Evolutionary conservation across 2,113 vertebrate species (phyloP), one percentile per base, ranked within the genome.

Genomic region (Proterorhinus semilunaris): DNA sequence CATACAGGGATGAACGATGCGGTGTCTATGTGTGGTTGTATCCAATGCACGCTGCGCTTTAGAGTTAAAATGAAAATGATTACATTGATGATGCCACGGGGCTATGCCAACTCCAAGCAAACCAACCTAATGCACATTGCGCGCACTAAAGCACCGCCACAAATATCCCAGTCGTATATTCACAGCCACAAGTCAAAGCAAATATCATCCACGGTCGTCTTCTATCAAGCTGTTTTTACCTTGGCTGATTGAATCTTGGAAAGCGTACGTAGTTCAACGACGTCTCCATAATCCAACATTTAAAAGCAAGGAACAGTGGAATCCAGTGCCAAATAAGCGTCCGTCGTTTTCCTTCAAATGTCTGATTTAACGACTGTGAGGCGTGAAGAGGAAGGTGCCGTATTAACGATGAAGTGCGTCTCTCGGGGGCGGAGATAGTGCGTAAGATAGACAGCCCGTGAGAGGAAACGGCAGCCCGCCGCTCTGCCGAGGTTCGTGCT

Each of bases 391-490:
- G 42, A 57, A 49, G 84, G 71, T 75, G 85, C 69, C 79, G 66
- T 65, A 71, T 68, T 48, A 76, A 64, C 36, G 79, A 62, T 66
- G 78, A 74, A 80, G 83, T 69, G 69, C 82, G 69, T 91, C 88
- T 75, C 83, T 48, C 1, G 77, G 58, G 85, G 89, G 88, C 81
- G 89, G 89, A 87, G 88, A 89, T 80, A 72, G 69, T 12, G 74
- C 74, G 73, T 50, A 49, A 83, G 86, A 85, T 76, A 80, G 82
- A 75, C 72, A 70, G 69, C 73, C 58, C 9, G 58, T 13, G 36
- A 61, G 57, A 61, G 58, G 58, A 61, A 61, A 61, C 42, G 58
- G 46, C 61, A 69, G 76, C 66, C 85, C 78, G 53, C 83, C 74
- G 71, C 50, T 72, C 75, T 62, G 66, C 7, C 8, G 42, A 10